Evolutionary conservation across 2,113 vertebrate genomes (phyloP).

Genomic region (Passer domesticus): DNA sequence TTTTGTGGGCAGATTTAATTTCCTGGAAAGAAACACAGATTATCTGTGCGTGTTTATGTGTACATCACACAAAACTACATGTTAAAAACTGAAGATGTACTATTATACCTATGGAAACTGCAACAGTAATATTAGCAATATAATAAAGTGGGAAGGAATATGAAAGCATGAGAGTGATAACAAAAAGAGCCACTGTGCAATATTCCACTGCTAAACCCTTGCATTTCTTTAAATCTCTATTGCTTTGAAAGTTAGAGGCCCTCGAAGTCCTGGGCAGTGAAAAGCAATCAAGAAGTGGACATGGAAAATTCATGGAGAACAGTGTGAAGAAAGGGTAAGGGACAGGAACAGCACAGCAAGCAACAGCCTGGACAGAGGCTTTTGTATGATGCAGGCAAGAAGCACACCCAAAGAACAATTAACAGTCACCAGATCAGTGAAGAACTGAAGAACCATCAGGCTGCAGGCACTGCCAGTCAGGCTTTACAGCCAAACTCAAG

Average conservation of each 20-base stretch:
- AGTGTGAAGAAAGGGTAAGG: fast-evolving
- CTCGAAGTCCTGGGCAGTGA: not conserved
- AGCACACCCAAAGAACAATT: not conserved
- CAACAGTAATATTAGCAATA: not conserved
- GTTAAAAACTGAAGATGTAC: not conserved
- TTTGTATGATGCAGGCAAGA: not conserved
- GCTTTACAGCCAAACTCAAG: not conserved
- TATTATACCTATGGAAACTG: not conserved
- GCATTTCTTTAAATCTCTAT: not conserved
- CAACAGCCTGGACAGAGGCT: not conserved
- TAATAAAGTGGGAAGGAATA: not conserved
- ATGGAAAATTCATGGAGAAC: not conserved
- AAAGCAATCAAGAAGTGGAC: not conserved
- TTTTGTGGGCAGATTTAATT: conserved; percentile 93
- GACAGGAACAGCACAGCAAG: not conserved
- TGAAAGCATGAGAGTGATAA: not conserved
- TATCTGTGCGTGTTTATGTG: not conserved
- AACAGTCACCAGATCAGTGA: not conserved
- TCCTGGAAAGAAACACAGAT: conserved; percentile 76
- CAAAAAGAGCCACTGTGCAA: not conserved
- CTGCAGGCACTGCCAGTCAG: not conserved
- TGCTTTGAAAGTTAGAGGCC: not conserved
- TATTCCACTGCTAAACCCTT: not conserved
- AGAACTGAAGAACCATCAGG: not conserved
- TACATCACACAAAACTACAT: not conserved